Base-by-base conservation (phyloP, 2,888 invertebrate genomes). In the Paralinhomoeus sp. region DNA sequence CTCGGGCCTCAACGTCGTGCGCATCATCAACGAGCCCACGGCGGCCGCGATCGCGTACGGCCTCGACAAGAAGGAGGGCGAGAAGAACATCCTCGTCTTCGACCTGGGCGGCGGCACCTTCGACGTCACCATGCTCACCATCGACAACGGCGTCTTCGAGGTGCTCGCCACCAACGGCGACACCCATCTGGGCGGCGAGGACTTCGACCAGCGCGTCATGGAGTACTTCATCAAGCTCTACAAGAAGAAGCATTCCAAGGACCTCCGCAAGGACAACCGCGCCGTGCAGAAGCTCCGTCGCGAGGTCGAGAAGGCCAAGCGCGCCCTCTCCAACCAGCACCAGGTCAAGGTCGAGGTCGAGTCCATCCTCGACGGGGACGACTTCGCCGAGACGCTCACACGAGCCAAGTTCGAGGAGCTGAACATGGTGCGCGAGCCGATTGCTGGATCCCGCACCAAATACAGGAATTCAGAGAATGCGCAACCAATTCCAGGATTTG, bases 21-120 rank as follows among this genome's bases (percentile, higher is more conserved):
- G 91, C 63, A 91, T 91, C 62, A 91, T 97, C 63, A 97, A 97
- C 63, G 93, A 97, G 67, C 87, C 61, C 34, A 61, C 61, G 35
- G 61, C 61, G 40, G 61, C 61, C 42, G 61, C 62, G 33, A 60
- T 62, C 43, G 54, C 55, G 42, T 57, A 58, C 46, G 54, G 54
- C 41, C 51, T 60, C 47, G 61, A 60, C 54, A 62, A 62, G 54
- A 63, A 62, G 44, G 62, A 62, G 18, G 60, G 61, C 40, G 93
- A 93, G 67, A 89, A 91, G 72, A 97, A 97, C 61, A 85, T 97
- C 21, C 72, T 97, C 42, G 91, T 97, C 17, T 97, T 93, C 66
- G 93, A 97, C 72, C 75, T 97, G 68, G 93, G 97, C 60, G 97
- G 97, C 65, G 97, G 93, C 68, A 97, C 97, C 52, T 97, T 97